A percentile compares a stretch with the other conserved stretches of the same genome.
phyloP scores from a whole-genome alignment of 2,797 vertebrate species.

The Crypturellus tataupa region DNA sequence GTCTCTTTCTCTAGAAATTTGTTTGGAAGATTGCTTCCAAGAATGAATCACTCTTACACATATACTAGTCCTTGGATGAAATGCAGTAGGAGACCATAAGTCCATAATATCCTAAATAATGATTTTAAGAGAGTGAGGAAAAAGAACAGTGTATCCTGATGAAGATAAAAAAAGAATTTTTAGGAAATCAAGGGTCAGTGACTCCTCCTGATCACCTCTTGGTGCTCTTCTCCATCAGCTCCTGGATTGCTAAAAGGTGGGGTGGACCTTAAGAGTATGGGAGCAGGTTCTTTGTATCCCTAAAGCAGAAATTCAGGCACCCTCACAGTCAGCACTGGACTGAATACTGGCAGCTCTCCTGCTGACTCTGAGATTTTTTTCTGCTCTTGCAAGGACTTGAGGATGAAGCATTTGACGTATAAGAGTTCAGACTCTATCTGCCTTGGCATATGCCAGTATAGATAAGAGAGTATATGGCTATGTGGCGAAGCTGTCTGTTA shows the following conservation, averaged over 20 bases:
- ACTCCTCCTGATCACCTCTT: background rate
- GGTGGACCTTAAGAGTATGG: background rate
- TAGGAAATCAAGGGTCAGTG: background rate
- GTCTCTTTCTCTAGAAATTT: background rate
- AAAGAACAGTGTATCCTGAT: background rate
- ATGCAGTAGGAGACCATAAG: background rate
- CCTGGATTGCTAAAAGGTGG: background rate
- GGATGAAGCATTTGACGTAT: slow-evolving; percentile 43
- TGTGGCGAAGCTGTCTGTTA: slow-evolving; percentile 13
- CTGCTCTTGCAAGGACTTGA: slow-evolving; percentile 46
- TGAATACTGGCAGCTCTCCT: slow-evolving; percentile 14
- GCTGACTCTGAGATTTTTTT: slow-evolving; percentile 61
- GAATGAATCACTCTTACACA: background rate
- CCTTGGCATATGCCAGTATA: slow-evolving; percentile 71
- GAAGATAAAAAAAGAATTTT: background rate
- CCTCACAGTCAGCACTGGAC: background rate
- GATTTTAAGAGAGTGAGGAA: background rate
- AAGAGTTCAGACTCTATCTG: slow-evolving; percentile 38
- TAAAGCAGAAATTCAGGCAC: background rate
- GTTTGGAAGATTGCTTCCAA: background rate
- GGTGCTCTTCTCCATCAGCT: background rate
- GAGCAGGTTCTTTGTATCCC: background rate
- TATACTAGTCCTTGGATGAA: background rate
- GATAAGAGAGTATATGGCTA: slow-evolving; percentile 50
- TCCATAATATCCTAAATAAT: background rate